These are phyloP conservation scores for Prenolepis imparis DNA, from an alignment of 2,888 invertebrate species.

Conservation along the genomic window DNA sequence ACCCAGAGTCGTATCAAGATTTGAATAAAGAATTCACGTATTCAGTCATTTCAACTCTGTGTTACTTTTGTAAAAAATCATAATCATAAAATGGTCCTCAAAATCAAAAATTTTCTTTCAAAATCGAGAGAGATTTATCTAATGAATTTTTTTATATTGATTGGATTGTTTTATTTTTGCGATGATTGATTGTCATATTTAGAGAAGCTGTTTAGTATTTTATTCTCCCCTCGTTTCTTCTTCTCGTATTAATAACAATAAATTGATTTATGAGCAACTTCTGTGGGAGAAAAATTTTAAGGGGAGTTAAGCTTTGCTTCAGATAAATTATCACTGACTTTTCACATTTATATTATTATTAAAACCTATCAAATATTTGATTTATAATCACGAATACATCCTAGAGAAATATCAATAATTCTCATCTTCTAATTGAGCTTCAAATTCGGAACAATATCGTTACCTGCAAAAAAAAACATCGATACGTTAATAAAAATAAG, in stretches of 20 bases:
- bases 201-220: background rate
- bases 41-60: background rate
- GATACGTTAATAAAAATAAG: background rate
- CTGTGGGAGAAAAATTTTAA: background rate
- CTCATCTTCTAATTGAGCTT: conserved; percentile 13
- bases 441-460: background rate
- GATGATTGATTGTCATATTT: background rate
- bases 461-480: conserved; percentile 31
- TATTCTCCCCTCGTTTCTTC: background rate
- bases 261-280: conserved; percentile 34
- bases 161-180: background rate
- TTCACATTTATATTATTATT: conserved; percentile 2
- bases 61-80: background rate
- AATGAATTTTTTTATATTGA: background rate
- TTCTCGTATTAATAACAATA: conserved; percentile 6
- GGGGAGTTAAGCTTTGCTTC: background rate
- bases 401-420: conserved; percentile 1
- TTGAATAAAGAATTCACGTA: background rate
- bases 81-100: conserved; percentile 1
- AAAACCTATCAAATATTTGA: conserved; percentile 5
- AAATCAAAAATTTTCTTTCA: background rate
- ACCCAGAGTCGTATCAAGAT: background rate
- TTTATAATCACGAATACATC: conserved; percentile 1
- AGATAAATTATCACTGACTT: conserved; percentile 14
- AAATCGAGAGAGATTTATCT: background rate